phyloP scores from a whole-genome alignment of 1,140 invertebrate species.

The Caenorhabditis inopinata region DNA sequence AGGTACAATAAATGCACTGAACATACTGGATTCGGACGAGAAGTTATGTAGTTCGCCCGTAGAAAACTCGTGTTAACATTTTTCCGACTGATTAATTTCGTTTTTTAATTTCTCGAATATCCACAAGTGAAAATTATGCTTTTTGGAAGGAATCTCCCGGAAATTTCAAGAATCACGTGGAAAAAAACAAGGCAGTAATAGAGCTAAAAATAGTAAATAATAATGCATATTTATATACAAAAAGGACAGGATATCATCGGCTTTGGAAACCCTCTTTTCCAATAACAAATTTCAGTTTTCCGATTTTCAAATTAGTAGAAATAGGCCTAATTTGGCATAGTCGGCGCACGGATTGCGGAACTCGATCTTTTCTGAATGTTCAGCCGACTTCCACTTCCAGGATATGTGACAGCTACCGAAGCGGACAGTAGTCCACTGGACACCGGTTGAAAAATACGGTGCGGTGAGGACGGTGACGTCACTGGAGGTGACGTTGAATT shows the following conservation, averaged over 20 bases:
- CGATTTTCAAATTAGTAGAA: no score
- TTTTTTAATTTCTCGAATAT: no score
- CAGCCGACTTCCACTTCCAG: not conserved
- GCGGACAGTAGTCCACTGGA: not conserved
- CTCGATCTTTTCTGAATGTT: not conserved
- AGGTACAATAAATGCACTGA: no score
- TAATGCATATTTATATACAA: conserved; percentile 24
- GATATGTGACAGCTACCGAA: conserved; percentile 1
- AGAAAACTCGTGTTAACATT: no score
- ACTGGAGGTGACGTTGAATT: not conserved
- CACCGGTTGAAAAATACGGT: not conserved
- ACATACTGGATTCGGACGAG: no score
- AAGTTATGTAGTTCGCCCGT: no score
- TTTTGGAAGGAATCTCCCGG: no score
- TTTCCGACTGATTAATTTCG: no score
- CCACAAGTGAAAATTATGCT: no score
- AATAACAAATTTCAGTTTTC: not conserved
- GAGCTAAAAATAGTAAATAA: no score
- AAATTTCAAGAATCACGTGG: no score
- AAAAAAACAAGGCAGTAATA: no score
- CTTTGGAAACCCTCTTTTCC: not conserved
- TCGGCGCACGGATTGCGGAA: not conserved
- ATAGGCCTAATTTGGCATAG: not conserved
- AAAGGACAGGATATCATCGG: not conserved
- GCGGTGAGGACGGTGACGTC: not conserved